Conservation (phyloP, 2,113 vertebrate genomes). For the Gnathonemus echidnorhynchus region DNA sequence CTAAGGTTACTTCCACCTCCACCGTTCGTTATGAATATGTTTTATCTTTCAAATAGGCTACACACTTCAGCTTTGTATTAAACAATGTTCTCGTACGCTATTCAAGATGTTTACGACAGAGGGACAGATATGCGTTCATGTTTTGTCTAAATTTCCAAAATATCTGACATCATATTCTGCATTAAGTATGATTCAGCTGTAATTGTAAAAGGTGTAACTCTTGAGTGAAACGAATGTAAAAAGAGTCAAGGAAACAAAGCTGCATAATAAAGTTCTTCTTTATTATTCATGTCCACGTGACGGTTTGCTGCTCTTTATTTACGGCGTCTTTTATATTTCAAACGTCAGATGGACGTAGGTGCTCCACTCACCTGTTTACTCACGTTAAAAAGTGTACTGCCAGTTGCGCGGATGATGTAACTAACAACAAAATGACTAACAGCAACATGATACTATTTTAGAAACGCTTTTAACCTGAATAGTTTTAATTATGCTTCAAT, state of each 20-base stretch:
- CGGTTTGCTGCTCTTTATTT: neutral
- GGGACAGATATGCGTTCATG: neutral
- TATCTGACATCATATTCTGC: neutral
- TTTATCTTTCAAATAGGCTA: neutral
- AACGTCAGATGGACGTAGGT: neutral
- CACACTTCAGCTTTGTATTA: neutral
- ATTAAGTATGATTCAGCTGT: neutral
- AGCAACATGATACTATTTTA: too few relatives aligned
- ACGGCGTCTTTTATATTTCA: neutral
- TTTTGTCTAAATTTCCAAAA: neutral
- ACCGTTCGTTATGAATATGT: neutral
- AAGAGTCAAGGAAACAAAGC: neutral
- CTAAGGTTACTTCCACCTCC: neutral
- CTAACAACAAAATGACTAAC: neutral
- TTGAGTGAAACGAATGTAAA: neutral
- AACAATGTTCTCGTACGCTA: neutral
- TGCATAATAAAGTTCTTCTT: slow-evolving; percentile 11
- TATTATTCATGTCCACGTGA: neutral
- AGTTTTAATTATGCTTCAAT: neutral
- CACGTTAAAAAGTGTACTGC: neutral
- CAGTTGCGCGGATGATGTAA: neutral
- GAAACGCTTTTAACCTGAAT: too few relatives aligned
- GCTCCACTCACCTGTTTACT: neutral
- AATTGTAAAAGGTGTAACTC: neutral
- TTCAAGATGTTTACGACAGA: neutral